These are phyloP conservation scores for Perognathus longimembris DNA, from an alignment of 2,113 vertebrate species.

Conservation along the genomic window DNA sequence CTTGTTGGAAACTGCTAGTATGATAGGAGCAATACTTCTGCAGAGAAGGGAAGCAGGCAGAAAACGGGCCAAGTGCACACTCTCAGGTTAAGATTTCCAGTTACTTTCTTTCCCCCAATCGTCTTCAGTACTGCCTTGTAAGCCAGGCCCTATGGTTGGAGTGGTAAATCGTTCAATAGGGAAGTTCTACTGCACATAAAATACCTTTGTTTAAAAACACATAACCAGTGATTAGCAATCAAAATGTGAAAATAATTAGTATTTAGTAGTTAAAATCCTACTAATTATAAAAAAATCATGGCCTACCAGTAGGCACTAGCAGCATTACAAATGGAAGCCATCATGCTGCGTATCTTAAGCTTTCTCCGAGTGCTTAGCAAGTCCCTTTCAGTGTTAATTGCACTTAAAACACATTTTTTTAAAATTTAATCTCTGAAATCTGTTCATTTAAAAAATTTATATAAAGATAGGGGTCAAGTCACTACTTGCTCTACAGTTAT, in stretches of 20 bases:
- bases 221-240: conserved; percentile 74
- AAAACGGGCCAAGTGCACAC: no score
- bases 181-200: neutral
- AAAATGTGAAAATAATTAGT: conserved; percentile 78
- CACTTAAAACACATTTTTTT: conserved; percentile 80
- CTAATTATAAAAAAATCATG: conserved; percentile 65
- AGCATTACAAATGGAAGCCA: conserved; percentile 71
- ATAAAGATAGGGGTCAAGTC: conserved; percentile 77
- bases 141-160: neutral
- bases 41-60: neutral
- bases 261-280: conserved; percentile 78
- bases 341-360: conserved; percentile 74
- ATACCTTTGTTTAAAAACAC: conserved; percentile 64
- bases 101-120: neutral
- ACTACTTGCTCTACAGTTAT: conserved; percentile 78
- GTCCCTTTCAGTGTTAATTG: conserved; percentile 82
- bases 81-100: neutral
- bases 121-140: neutral
- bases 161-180: neutral
- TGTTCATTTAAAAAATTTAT: conserved; percentile 49
- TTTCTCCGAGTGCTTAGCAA: conserved; percentile 79
- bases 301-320: conserved; percentile 69
- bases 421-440: conserved; percentile 60
- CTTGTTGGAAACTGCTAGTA: fast-evolving
- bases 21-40: neutral